Conservation (phyloP, 2,113 vertebrate species). For the Phalacrocorax carbo region DNA sequence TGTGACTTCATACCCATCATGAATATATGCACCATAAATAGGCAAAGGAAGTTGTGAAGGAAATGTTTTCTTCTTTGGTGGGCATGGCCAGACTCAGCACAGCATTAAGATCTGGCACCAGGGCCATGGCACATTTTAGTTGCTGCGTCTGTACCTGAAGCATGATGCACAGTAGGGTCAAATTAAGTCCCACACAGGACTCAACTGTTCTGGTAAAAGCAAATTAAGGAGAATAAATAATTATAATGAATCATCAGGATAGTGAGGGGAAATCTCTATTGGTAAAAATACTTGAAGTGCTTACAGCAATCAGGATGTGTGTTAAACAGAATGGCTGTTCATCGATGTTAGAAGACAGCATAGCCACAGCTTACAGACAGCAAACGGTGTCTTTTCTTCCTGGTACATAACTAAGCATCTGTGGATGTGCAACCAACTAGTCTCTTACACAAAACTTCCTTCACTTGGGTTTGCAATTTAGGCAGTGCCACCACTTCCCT, state of each 20-base stretch:
- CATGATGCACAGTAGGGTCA: fast-evolving
- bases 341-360: fast-evolving
- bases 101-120: fast-evolving
- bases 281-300: not conserved
- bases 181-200: not conserved
- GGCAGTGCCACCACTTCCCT: not conserved
- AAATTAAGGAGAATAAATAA: not conserved
- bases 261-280: fast-evolving
- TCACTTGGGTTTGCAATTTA: not conserved
- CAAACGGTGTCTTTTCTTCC: not conserved
- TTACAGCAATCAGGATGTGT: not conserved
- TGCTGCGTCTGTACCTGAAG: not conserved
- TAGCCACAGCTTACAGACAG: fast-evolving
- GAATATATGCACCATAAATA: fast-evolving
- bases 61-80: fast-evolving
- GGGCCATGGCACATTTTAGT: not conserved
- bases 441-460: not conserved
- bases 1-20: not conserved
- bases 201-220: fast-evolving
- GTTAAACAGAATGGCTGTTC: not conserved
- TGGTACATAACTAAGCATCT: not conserved
- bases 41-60: not conserved
- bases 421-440: not conserved
- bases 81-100: not conserved
- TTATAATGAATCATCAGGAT: fast-evolving